Base-by-base conservation (phyloP, 2,888 invertebrate species). In the Drosophila phalerata region DNA sequence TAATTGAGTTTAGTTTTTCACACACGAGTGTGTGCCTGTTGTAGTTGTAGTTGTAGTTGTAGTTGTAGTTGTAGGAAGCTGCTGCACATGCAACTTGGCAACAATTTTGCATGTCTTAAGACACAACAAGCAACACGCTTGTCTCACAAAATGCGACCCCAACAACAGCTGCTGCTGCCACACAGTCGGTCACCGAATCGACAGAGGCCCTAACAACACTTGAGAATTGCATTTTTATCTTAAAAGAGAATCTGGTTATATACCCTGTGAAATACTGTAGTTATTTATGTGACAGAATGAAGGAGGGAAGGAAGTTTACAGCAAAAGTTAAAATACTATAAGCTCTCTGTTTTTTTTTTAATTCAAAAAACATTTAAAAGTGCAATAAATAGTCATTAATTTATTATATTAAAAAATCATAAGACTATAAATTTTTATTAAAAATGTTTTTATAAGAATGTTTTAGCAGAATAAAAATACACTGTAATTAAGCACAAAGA, bases 1-100 rank as follows among this genome's bases (percentile, higher is more conserved):
- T 86, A 86, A 86, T 86, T 89, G 88, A 87, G 89, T 89, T 89
- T 87, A 75, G 85, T 89, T 87, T 89, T 84, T 89, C 84, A 81
- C 83, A 85, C 85, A 88, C 67, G 62, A 63, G 68, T 68, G 73
- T 77, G 56, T 70, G 67, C 61, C 74, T 69, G 53, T 47, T 69
- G 63, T 22, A 52, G 73, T 47, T 66, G 75, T 47, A 65, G 58
- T 22, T 55, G 73, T 45, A 61, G 47, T 57, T 75, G 55, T 58
- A 69, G 62, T 51, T 58, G 68, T 57, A 69, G 86, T 67, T 82
- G 64, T 83, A 88, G 84, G 84, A 88, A 84, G 84, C 88, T 88
- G 83, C 61, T 58, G 71, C 80, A 80, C 86, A 84, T 88, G 88
- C 84, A 83, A 87, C 79, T 62, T 62, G 66, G 66, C 80, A 83